Conservation (phyloP, 2,797 vertebrate species). For the Danio kyathit region DNA sequence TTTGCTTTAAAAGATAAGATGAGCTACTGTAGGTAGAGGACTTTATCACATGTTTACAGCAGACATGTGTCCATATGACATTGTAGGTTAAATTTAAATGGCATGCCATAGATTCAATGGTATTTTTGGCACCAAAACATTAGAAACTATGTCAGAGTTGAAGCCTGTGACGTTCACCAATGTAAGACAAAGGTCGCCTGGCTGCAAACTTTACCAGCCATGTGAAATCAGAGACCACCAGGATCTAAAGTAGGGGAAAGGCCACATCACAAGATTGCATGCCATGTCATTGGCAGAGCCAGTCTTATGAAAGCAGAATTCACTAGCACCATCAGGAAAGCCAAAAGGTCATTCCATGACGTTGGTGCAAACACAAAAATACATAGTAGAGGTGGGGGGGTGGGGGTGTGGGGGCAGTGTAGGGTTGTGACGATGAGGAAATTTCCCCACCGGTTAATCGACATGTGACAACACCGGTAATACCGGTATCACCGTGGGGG, state of each 20-base stretch:
- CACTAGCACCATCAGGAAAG: slow-evolving; percentile 29
- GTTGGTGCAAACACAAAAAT: neutral
- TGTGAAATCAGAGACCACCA: slow-evolving; percentile 32
- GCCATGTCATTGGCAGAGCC: neutral
- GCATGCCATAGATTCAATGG: neutral
- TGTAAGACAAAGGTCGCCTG: slow-evolving; percentile 34
- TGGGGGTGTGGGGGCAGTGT: too few species aligned
- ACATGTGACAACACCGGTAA: too few species aligned
- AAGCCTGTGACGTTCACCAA: slow-evolving; percentile 11
- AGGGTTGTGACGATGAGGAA: too few species aligned
- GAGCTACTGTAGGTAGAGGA: neutral
- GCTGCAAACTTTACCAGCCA: neutral
- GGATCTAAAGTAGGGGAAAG: slow-evolving; percentile 40
- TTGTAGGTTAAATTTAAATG: neutral
- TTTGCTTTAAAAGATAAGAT: too few species aligned
- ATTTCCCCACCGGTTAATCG: too few species aligned
- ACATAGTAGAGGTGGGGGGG: too few species aligned
- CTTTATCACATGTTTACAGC: neutral
- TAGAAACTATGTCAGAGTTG: slow-evolving; percentile 16
- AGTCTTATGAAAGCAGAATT: neutral
- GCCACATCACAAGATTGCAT: slow-evolving; percentile 31
- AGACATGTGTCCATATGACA: neutral
- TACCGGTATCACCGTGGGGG: too few species aligned
- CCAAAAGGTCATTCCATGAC: slow-evolving; percentile 8
- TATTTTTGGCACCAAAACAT: slow-evolving; percentile 17